Evolutionary conservation across 2,113 vertebrate genomes (phyloP), one percentile per base, ranked within the genome.

Genomic region (Xiphorhynchus elegans): DNA sequence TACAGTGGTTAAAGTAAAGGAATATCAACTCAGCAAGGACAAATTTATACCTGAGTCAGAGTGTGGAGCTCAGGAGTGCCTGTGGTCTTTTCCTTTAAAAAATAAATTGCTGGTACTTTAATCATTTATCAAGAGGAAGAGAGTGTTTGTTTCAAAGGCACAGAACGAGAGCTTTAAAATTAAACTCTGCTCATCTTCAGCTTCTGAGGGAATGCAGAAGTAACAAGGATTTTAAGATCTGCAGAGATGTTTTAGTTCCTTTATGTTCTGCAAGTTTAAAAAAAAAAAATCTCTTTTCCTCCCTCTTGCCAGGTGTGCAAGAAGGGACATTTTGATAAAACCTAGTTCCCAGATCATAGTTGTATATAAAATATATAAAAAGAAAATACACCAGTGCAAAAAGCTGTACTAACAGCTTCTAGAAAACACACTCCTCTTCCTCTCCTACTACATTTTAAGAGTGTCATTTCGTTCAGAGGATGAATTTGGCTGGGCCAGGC

Each of bases 101-200:
- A 97, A 93, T 37, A 73, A 88, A 79, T 59, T 33, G 35, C 70
- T 89, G 44, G 89, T 79, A 77, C 63, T 97, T 97, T 60, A 93
- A 95, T 96, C 90, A 94, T 84, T 95, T 97, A 84, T 67, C 81
- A 84, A 77, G 78, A 94, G 44, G 91, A 90, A 56, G 50, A 85
- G 49, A 77, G 39, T 7, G 16, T 95, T 90, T 93, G 46, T 97
- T 97, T 62, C 89, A 93, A 95, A 96, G 93, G 42, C 42, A 14
- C 20, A 59, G 93, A 95, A 91, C 0, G 6, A 95, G 91, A 47
- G 53, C 80, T 97, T 96, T 92, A 94, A 97, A 95, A 95, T 95
- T 78, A 78, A 79, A 75, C 46, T 89, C 66, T 20, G 12, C 40
- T 81, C 60, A n/a, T 93, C 78, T 29, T 86, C 3, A 1, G 47